Base-by-base conservation (phyloP, 2,797 vertebrate species). In the Gila robusta region DNA sequence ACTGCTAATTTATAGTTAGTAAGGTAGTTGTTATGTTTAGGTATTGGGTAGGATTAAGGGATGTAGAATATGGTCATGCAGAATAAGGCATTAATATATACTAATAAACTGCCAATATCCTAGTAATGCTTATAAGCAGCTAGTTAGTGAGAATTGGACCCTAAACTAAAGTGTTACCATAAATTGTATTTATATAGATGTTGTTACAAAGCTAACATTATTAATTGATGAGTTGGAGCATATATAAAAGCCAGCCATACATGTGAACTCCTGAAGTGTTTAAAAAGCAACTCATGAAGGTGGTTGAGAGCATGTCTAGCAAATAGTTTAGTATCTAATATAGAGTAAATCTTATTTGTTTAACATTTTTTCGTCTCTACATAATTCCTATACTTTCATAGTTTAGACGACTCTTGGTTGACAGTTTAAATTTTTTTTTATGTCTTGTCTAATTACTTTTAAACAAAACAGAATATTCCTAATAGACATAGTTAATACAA, bases 241-340 rank as follows among this genome's bases (percentile, higher is more conserved):
- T 23, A 64, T 23, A 5, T 47, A 47, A 47, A 47, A 47, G 47
- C 14, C 44, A 26, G 12, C 2, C 28, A 32, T 56, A 6, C 17
- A 35, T 76, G 28, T 76, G 19, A 35, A 54, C 73, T 76, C 2
- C 49, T 54, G 23, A 76, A 54, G 73, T 59, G 52, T 76, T 76
- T 64, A 16, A 16, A 66, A 66, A 16, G 26, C 26, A 16, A 54
- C 17, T 49, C 47, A 35, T 54, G 6, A 54, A 54, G 49, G 11
- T 21, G 9, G 9, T 76, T 54, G 6, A 76, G 28, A 35, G 19
- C 19, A 14, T 54, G 17, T 76, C 2, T 0, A 10, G 44, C 9
- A 3, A 28, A 74, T 52, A 54, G 4, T 74, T 32, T 49, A 28
- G 16, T 6, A 28, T 49, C n/a, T 47, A 49, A 32, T 32, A 73